Evolutionary conservation across 2,113 vertebrate species (phyloP).

Genomic region (Leptocoma aspasia): DNA sequence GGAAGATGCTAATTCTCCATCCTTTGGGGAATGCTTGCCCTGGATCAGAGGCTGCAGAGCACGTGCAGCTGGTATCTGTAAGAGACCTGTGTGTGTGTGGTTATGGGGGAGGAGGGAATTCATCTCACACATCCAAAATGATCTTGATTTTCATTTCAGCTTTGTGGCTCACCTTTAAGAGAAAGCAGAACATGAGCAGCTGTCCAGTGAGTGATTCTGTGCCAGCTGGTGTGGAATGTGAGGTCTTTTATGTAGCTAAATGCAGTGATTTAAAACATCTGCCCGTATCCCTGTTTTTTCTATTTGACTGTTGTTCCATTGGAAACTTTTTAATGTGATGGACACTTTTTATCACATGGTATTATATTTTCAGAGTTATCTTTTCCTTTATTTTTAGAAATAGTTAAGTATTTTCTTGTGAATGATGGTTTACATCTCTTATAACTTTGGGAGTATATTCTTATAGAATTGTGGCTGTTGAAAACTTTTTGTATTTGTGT

Average conservation of each 20-base stretch:
- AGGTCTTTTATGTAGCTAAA: conserved; percentile 21
- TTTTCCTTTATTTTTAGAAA: not conserved
- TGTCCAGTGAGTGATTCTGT: conserved; percentile 19
- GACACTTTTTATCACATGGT: not conserved
- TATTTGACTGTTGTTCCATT: not conserved
- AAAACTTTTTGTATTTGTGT: not conserved
- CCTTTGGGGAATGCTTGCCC: not conserved
- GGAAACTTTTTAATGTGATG: not conserved
- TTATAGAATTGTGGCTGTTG: not conserved
- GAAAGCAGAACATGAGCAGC: not conserved
- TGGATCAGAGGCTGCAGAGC: not conserved
- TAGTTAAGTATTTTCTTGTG: not conserved
- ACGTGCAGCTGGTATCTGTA: not conserved
- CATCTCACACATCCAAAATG: not conserved
- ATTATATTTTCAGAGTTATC: not conserved
- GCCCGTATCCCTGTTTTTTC: not conserved
- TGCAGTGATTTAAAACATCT: conserved; percentile 29
- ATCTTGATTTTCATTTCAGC: not conserved
- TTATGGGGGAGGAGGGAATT: not conserved
- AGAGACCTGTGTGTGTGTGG: not conserved
- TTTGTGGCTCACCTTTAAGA: conserved; percentile 31
- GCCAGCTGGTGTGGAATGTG: conserved; percentile 16
- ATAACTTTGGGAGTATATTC: not conserved
- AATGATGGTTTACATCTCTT: not conserved
- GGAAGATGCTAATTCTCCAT: rapidly evolving